Evolutionary conservation across 2,888 invertebrate species (phyloP).

Genomic region (Eupithecia abbreviata): DNA sequence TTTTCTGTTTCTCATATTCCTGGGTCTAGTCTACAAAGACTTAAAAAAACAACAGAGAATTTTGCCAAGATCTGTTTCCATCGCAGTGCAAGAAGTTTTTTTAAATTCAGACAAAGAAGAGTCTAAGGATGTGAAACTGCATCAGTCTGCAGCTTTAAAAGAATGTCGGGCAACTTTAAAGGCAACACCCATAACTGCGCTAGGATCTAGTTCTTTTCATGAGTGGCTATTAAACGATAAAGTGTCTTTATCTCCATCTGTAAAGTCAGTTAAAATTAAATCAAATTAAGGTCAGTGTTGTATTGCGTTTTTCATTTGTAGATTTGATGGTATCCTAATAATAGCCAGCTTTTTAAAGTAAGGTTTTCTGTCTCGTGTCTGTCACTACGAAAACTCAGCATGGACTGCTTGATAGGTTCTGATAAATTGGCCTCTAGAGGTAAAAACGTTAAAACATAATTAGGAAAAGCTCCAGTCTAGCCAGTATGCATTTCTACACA

Average conservation of each 20-base stretch:
- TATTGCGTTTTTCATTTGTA: neutral
- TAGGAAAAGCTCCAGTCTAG: no score
- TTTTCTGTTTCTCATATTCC: slow-evolving; percentile 46
- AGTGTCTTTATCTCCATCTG: neutral
- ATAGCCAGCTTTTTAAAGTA: neutral
- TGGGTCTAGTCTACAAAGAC: slow-evolving; percentile 36
- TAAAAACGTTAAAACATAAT: no score
- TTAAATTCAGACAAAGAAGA: neutral
- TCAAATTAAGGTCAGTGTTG: neutral
- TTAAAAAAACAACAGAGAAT: neutral
- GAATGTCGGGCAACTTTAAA: neutral
- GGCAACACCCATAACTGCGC: neutral
- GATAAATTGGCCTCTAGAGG: neutral
- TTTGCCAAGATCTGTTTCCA: neutral
- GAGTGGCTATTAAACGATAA: neutral
- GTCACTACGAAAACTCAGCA: no score
- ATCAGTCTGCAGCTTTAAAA: neutral
- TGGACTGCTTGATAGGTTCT: no score
- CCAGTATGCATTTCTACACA: no score
- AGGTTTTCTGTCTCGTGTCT: no score
- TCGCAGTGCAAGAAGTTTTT: neutral
- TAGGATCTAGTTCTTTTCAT: neutral
- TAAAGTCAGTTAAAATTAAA: neutral
- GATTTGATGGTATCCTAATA: neutral
- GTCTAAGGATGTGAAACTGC: neutral